These are phyloP conservation scores for Andrena chrysosceles DNA, from an alignment of 2,888 invertebrate species.

Conservation along the genomic window DNA sequence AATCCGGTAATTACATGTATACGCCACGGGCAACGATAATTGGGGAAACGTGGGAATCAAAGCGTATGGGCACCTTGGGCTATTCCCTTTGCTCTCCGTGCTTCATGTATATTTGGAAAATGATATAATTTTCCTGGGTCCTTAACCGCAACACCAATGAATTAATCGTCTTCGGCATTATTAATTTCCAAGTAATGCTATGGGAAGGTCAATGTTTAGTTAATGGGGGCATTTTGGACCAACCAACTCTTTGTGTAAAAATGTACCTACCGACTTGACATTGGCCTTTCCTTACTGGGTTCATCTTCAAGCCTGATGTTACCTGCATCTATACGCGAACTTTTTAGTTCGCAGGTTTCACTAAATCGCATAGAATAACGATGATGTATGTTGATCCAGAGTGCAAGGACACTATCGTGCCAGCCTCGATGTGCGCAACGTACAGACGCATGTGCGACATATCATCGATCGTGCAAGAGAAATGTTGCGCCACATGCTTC, in stretches of 20 bases:
- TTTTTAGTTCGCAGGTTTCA: background rate
- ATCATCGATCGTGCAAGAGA: slow-evolving; percentile 77
- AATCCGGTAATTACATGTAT: slow-evolving; percentile 74
- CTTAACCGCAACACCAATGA: background rate
- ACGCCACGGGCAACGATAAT: background rate
- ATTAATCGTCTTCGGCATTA: no score
- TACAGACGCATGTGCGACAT: slow-evolving; percentile 80
- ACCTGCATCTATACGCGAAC: no score
- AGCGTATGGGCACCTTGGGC: background rate
- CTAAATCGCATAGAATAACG: background rate
- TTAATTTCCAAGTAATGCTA: no score
- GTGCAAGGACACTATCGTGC: slow-evolving; percentile 78
- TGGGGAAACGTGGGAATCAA: background rate
- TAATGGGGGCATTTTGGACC: no score
- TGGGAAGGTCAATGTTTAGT: no score
- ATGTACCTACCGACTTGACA: no score
- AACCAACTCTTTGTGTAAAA: no score
- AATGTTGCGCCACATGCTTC: slow-evolving; percentile 80
- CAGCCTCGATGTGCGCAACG: slow-evolving; percentile 77
- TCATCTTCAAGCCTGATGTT: no score
- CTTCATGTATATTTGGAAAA: background rate
- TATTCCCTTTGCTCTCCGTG: background rate
- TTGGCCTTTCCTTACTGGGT: no score
- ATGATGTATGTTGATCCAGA: slow-evolving; percentile 65
- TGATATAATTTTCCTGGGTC: background rate